A percentile compares a stretch with the other conserved stretches of the same genome.
These are phyloP conservation scores for Empidonax traillii DNA, from an alignment of 2,113 vertebrate species.

Conservation along the genomic window DNA sequence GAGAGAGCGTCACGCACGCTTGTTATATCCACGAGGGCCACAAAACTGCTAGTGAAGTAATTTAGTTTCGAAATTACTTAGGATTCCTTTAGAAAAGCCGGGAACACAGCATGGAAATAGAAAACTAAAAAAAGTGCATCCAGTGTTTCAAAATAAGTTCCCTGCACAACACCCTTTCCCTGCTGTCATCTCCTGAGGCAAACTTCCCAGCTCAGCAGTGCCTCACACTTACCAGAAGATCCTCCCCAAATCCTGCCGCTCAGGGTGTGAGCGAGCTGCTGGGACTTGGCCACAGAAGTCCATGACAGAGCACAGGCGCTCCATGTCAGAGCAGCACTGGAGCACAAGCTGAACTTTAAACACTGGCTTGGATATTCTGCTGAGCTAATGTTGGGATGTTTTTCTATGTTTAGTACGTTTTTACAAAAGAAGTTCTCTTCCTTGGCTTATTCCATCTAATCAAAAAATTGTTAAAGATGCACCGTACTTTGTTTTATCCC, in stretches of 20 bases:
- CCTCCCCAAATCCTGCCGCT: background rate
- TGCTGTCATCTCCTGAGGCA: slow-evolving; percentile 15
- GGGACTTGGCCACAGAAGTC: background rate
- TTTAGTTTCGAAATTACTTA: slow-evolving; percentile 40
- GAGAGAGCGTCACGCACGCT: background rate
- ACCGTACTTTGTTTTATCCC: background rate
- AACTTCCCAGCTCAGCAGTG: background rate
- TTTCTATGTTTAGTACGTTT: background rate
- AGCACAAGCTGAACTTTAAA: background rate
- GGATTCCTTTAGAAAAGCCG: background rate
- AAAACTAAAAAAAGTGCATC: slow-evolving; percentile 35
- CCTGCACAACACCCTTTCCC: slow-evolving; percentile 6
- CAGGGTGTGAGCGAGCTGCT: background rate
- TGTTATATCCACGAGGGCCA: slow-evolving; percentile 13
- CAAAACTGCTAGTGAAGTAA: slow-evolving; percentile 24
- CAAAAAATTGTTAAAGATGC: background rate
- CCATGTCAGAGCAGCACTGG: background rate
- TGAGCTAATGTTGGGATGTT: background rate
- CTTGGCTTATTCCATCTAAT: background rate
- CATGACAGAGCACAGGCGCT: background rate
- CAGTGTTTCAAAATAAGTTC: slow-evolving; percentile 16
- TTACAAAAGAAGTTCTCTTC: background rate
- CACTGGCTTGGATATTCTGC: background rate
- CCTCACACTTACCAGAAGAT: background rate
- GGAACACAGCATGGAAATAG: slow-evolving; percentile 21